These are phyloP conservation scores for Pseudochirops cupreus DNA, from an alignment of 2,797 vertebrate genomes.

Conservation along the genomic window DNA sequence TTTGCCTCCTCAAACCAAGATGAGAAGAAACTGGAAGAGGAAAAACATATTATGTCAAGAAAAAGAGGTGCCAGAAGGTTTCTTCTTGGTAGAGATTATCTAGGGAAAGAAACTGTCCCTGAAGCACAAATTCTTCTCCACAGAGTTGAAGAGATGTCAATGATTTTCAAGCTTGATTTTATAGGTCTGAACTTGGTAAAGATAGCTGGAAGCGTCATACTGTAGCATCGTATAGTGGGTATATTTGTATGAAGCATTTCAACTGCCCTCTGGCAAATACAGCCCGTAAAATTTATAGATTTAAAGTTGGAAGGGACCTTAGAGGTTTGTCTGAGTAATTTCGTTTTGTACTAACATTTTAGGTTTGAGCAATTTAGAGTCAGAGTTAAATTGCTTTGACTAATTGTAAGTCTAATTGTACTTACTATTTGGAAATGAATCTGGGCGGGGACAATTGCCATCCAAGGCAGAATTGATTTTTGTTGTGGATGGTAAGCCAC, in stretches of 20 bases:
- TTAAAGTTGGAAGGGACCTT: not conserved
- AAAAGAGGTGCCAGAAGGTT: not conserved
- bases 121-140: not conserved
- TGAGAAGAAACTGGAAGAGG: not conserved
- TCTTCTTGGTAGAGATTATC: not conserved
- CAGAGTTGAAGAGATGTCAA: not conserved
- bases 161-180: not conserved
- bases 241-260: not conserved
- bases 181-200: not conserved
- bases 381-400: not conserved
- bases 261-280: not conserved
- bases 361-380: not conserved
- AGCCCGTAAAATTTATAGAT: not conserved
- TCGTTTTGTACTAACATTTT: not conserved
- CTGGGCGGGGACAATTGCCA: not conserved
- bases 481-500: not conserved
- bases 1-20: not conserved
- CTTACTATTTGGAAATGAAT: not conserved
- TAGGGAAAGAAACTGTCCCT: not conserved
- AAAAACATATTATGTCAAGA: not conserved
- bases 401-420: not conserved
- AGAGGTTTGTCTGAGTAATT: not conserved
- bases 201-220: not conserved
- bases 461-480: not conserved
- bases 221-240: not conserved